A percentile compares a stretch with the other conserved stretches of the same genome.
Evolutionary conservation across 2,113 vertebrate species (phyloP).

Genomic region (Formicarius rufipectus): DNA sequence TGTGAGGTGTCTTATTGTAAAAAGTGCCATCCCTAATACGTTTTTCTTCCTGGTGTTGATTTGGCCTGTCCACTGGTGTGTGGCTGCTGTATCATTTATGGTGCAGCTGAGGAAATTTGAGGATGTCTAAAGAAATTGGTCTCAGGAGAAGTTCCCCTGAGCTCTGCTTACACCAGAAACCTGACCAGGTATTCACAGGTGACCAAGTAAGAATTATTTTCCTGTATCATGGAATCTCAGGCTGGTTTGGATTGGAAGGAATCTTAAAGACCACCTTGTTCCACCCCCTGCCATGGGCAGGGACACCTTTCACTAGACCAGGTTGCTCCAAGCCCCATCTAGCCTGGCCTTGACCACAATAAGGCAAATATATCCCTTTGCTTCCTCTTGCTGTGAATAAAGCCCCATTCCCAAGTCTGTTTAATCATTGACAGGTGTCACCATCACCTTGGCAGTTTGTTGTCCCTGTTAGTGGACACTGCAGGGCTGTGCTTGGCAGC

Average conservation of each 20-base stretch:
- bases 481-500: background rate
- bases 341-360: background rate
- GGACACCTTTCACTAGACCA: background rate
- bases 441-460: background rate
- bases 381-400: background rate
- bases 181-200: background rate
- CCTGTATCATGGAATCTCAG: background rate
- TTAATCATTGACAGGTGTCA: background rate
- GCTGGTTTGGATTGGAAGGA: background rate
- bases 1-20: background rate
- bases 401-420: background rate
- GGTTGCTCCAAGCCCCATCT: background rate
- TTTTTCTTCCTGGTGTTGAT: background rate
- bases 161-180: background rate
- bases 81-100: fast-evolving
- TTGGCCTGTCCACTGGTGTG: background rate
- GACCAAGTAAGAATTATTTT: background rate
- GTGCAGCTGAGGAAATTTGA: background rate
- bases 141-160: background rate
- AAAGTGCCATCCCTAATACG: background rate
- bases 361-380: background rate
- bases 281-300: too few relatives aligned
- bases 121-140: background rate
- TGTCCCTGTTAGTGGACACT: background rate
- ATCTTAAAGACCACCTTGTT: background rate